Percentiles rank a stretch among this genome's conserved stretches.
phyloP scores from a whole-genome alignment of 2,113 vertebrate genomes.

The Azemiops feae region DNA sequence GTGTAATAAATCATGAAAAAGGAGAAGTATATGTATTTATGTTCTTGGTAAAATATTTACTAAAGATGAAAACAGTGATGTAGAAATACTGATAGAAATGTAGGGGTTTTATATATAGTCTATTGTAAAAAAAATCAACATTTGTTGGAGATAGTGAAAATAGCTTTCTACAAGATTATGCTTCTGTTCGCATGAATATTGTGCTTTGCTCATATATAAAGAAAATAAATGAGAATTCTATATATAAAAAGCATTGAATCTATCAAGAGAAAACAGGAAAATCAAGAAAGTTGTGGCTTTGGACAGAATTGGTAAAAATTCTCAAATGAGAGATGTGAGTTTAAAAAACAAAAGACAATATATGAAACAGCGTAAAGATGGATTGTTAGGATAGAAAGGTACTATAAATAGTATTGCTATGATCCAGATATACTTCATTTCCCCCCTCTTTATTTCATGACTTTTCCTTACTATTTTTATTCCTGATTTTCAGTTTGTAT shows the following conservation, averaged over 20 bases:
- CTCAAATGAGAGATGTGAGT: not conserved
- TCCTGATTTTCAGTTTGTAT: not conserved
- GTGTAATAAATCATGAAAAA: not conserved
- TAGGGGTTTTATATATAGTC: not conserved
- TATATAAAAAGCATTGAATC: not conserved
- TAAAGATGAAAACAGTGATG: not conserved
- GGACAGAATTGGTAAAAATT: not conserved
- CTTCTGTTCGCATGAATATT: not conserved
- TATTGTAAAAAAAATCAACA: not conserved
- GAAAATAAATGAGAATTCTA: not conserved
- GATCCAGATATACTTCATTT: not conserved
- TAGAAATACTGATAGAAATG: not conserved
- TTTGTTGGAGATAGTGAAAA: not conserved
- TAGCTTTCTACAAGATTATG: not conserved
- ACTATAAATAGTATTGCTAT: not conserved
- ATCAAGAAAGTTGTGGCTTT: not conserved
- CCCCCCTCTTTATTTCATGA: not conserved
- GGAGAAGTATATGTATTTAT: not conserved
- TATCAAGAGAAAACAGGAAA: not conserved
- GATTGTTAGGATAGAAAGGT: not conserved
- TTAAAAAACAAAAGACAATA: not conserved
- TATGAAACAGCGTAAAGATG: not conserved
- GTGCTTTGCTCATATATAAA: not conserved
- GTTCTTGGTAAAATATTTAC: not conserved
- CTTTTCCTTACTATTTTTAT: not conserved